Evolutionary conservation across 2,797 vertebrate genomes (phyloP).

Genomic region (Pogonophryne albipinna): DNA sequence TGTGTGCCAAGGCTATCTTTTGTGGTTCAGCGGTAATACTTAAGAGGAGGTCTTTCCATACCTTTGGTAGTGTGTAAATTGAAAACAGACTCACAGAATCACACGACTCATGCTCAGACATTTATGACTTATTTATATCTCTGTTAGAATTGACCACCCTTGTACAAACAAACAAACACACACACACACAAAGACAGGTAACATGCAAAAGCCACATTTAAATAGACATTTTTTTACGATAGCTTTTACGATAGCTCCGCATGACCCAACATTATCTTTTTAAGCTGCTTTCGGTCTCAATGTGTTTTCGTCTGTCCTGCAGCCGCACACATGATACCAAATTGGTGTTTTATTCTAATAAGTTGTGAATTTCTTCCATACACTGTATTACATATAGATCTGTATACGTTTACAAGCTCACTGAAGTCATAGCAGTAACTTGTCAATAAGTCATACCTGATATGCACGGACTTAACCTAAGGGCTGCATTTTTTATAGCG

Average conservation of each 20-base stretch:
- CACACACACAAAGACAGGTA: neutral
- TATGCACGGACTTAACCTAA: neutral
- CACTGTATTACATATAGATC: neutral
- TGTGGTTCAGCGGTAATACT: neutral
- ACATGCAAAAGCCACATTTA: constrained; percentile 19
- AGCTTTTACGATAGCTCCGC: neutral
- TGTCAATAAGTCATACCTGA: neutral
- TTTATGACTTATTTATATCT: constrained; percentile 31
- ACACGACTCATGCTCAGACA: constrained; percentile 18
- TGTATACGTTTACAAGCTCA: too few relatives aligned
- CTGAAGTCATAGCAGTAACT: too few relatives aligned
- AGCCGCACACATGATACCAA: neutral
- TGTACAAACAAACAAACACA: neutral
- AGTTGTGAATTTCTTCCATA: neutral
- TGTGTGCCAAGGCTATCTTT: constrained; percentile 4
- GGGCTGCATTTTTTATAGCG: neutral
- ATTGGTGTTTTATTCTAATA: neutral
- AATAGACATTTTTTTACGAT: constrained; percentile 20
- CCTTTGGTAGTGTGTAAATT: constrained; percentile 11
- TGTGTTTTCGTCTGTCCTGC: neutral
- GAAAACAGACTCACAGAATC: constrained; percentile 27
- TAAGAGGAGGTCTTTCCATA: constrained; percentile 9
- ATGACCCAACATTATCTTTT: constrained; percentile 1
- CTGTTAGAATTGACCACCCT: constrained; percentile 4
- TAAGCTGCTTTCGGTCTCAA: too few relatives aligned